Conservation (phyloP, 35 echinoderm and acorn worm species). For the Lytechinus variegatus region DNA sequence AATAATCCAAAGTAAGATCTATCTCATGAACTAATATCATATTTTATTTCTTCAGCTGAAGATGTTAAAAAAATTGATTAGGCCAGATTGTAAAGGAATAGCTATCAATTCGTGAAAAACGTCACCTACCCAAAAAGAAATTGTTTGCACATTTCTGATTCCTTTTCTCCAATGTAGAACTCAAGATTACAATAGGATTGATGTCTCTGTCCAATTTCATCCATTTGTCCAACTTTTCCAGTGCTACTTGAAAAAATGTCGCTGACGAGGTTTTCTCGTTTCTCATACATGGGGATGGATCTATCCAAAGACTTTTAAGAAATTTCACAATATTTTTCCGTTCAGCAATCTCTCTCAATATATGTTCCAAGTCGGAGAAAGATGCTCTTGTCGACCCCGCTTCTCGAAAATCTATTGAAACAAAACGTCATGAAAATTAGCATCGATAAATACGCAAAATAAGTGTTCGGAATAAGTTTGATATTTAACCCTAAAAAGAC, state of each 20-base stretch:
- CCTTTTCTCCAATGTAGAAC: neutral
- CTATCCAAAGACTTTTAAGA: neutral
- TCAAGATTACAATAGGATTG: neutral
- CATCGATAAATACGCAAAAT: too few species aligned
- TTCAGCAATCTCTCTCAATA: neutral
- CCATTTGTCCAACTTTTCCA: neutral
- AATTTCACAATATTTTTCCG: neutral
- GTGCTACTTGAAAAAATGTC: neutral
- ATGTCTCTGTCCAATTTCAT: neutral
- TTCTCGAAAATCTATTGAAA: neutral
- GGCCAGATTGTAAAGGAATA: neutral
- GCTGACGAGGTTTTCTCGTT: neutral
- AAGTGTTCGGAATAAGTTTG: too few species aligned
- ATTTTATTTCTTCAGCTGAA: too few species aligned
- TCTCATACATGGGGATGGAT: neutral
- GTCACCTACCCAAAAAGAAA: neutral
- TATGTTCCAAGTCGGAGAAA: neutral
- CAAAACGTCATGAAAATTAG: too few species aligned
- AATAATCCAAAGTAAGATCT: neutral
- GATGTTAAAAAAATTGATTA: neutral
- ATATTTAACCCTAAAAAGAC: too few species aligned
- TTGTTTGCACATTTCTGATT: neutral
- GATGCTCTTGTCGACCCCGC: neutral
- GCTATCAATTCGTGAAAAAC: neutral
- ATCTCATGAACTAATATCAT: too few species aligned